Conservation (phyloP, 2,797 vertebrate species). For the Falco peregrinus region DNA sequence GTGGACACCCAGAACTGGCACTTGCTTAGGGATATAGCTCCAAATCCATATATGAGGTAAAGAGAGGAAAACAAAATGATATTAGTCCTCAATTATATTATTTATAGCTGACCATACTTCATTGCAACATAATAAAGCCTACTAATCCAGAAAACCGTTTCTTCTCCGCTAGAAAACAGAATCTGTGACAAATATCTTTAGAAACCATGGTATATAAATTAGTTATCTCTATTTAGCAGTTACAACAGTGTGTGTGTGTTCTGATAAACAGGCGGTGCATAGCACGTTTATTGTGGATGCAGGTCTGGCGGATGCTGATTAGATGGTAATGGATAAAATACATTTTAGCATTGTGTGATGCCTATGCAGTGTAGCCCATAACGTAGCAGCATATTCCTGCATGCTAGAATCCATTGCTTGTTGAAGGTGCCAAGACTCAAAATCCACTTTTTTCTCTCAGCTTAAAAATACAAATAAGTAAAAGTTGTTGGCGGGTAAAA, state of each 20-base stretch:
- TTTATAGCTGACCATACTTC: background rate
- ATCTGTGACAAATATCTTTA: background rate
- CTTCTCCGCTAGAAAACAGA: background rate
- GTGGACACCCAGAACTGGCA: background rate
- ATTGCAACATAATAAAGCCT: background rate
- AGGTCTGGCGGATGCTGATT: background rate
- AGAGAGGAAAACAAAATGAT: background rate
- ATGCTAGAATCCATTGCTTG: background rate
- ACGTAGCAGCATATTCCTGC: rapidly evolving
- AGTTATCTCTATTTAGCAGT: background rate
- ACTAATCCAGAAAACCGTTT: background rate
- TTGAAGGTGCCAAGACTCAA: background rate
- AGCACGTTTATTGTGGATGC: background rate
- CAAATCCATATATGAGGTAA: background rate
- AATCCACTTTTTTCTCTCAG: background rate
- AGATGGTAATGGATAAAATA: background rate
- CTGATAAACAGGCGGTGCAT: background rate
- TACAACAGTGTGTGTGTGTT: background rate
- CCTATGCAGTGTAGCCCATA: background rate
- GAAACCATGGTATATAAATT: background rate
- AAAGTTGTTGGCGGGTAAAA: background rate
- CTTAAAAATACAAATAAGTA: background rate
- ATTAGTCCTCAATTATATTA: background rate
- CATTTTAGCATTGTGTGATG: background rate
- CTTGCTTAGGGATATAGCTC: background rate